Percentiles rank a stretch among this genome's conserved stretches.
phyloP scores from a whole-genome alignment of 2,113 vertebrate genomes.

The Thamnophis sirtalis region DNA sequence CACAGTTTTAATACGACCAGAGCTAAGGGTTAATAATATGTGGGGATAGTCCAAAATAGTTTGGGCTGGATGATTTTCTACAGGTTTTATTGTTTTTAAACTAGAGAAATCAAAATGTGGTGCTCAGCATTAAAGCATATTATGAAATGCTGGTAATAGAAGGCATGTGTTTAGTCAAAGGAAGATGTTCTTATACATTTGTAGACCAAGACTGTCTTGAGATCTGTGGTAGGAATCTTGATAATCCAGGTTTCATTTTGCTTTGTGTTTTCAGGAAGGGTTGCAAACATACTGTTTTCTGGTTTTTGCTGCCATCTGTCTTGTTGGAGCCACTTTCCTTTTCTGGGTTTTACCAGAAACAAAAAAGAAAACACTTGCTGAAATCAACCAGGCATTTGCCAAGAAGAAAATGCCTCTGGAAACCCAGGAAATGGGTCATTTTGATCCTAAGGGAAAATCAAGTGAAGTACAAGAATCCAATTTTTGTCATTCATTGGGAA shows the following conservation, averaged over 20 bases:
- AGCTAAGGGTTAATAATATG: neutral
- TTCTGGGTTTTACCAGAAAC: slow-evolving; percentile 89
- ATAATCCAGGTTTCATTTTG: slow-evolving; percentile 22
- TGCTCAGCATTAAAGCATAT: neutral
- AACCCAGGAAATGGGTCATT: slow-evolving; percentile 65
- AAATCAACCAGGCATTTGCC: slow-evolving; percentile 88
- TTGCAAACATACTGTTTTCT: slow-evolving; percentile 86
- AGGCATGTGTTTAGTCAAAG: neutral
- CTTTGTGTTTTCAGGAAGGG: slow-evolving; percentile 63
- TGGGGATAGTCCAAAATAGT: neutral
- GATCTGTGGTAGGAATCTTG: neutral
- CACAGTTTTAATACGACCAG: neutral
- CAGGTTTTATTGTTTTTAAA: neutral
- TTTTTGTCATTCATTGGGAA: slow-evolving; percentile 36
- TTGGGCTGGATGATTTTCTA: neutral
- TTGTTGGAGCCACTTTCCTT: slow-evolving; percentile 75
- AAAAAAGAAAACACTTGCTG: slow-evolving; percentile 87
- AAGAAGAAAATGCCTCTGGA: slow-evolving; percentile 73
- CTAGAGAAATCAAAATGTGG: neutral
- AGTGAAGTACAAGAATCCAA: slow-evolving; percentile 40
- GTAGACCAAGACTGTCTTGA: too few relatives aligned
- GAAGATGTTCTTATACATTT: neutral
- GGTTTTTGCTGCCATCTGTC: slow-evolving; percentile 81
- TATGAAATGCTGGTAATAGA: neutral
- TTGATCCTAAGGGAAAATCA: slow-evolving; percentile 2